Base-by-base conservation (phyloP, 2,797 vertebrate genomes). In the Malurus leucopterus region DNA sequence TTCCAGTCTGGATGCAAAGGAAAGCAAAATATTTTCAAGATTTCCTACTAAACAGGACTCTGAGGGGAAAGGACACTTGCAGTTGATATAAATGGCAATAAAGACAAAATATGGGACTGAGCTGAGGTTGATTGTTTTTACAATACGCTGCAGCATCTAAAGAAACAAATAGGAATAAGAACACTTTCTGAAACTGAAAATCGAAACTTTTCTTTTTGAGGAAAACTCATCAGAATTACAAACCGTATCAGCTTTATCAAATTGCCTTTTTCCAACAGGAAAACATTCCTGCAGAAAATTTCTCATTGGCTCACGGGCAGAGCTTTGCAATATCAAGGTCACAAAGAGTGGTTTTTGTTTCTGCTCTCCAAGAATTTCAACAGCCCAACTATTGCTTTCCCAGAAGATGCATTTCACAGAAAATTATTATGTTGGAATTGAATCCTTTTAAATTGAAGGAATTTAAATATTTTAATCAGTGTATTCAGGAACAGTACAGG, bases 21-120 rank as follows among this genome's bases (percentile, higher is more conserved):
- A 92, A 92, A 92, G 47, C 58, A 78, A 91, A 92, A 72, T 85
- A 87, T 89, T 89, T 93, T 84, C 75, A 43, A 74, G 86, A 57
- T 93, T 88, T 91, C 70, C 85, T 59, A 30, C 59, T 24, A 30
- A 85, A 85, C 27, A 57, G 9, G 55, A 26, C 59, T 64, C 49
- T 9, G 59, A 61, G 47, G 68, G 41, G 26, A 82, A 67, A 53
- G n/a, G 41, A 81, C 63, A 53, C 16, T 83, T 30, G 20, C 30
- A 72, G 53, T 3, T 34, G 68, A 86, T 73, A 51, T 11, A 80
- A 87, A 47, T 14, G 15, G 16, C 49, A 69, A 53, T 53, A 40
- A 70, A 50, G 18, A 24, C 4, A 44, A 64, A 36, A 36, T 29
- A 27, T 9, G 40, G 18, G 43, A 9, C 16, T 15, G n/a, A 63